These are phyloP conservation scores for Sebastes jordani DNA, from an alignment of 2,797 vertebrate species.

Conservation along the genomic window DNA sequence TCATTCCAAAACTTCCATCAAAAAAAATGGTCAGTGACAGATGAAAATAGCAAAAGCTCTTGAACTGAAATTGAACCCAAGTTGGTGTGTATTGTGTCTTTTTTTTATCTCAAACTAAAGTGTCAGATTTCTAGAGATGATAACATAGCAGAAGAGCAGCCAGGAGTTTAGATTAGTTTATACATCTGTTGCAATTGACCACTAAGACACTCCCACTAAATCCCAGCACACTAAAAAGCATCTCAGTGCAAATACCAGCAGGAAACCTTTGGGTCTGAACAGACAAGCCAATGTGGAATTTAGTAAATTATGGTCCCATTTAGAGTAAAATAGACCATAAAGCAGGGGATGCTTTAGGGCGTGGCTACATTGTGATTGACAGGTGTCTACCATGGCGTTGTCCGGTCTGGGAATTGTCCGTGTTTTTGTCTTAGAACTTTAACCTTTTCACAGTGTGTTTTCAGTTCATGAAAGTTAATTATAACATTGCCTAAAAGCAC, in stretches of 20 bases:
- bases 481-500: too few species aligned
- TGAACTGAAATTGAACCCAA: not conserved
- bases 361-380: too few species aligned
- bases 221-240: not conserved
- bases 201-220: not conserved
- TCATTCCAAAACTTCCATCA: not conserved
- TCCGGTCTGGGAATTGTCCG: too few species aligned
- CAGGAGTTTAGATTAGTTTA: not conserved
- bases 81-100: not conserved
- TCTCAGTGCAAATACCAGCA: not conserved
- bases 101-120: not conserved
- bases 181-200: slow-evolving; percentile 4
- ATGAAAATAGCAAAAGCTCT: not conserved
- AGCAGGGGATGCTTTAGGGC: too few species aligned
- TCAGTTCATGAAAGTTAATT: too few species aligned
- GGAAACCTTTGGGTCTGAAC: too few species aligned
- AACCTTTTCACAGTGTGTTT: too few species aligned
- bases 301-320: too few species aligned
- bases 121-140: not conserved
- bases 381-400: too few species aligned
- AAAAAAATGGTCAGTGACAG: not conserved
- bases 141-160: not conserved
- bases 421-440: too few species aligned
- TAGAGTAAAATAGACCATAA: too few species aligned
- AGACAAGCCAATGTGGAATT: too few species aligned